These are phyloP conservation scores for Phortica okadai DNA, from an alignment of 2,888 invertebrate genomes.

Conservation along the genomic window DNA sequence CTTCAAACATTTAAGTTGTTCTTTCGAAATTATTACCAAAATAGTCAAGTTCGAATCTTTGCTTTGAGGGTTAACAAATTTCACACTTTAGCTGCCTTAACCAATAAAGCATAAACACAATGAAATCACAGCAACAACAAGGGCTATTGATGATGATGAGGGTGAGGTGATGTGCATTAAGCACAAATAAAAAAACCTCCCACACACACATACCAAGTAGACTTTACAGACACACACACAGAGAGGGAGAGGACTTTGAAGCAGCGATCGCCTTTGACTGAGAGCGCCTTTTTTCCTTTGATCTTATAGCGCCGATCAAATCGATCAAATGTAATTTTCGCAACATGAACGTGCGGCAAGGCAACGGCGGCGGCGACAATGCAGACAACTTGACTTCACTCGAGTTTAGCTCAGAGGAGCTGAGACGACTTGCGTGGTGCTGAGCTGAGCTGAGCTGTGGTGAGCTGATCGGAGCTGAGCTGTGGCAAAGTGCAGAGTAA, in stretches of 20 bases:
- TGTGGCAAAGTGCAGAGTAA: constrained; percentile 45
- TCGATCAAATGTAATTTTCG: constrained; percentile 76
- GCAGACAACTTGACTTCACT: background rate
- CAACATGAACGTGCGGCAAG: constrained; percentile 69
- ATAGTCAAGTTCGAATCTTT: background rate
- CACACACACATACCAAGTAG: background rate
- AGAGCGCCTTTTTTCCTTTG: constrained; percentile 70
- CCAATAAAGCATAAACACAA: constrained; percentile 15
- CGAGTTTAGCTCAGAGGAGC: background rate
- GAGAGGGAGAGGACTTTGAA: background rate
- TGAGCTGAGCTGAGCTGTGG: background rate
- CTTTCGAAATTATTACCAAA: no score
- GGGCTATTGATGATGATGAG: background rate
- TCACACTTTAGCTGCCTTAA: constrained; percentile 20
- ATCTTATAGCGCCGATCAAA: constrained; percentile 76
- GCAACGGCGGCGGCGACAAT: constrained; percentile 31
- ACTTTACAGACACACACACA: background rate
- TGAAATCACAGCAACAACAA: background rate
- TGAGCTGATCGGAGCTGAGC: background rate
- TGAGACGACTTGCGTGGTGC: constrained; percentile 5
- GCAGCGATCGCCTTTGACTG: constrained; percentile 36
- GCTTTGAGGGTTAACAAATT: constrained; percentile 6
- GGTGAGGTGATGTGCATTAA: constrained; percentile 5
- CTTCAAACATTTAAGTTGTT: no score
- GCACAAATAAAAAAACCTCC: background rate